A percentile compares a stretch with the other conserved stretches of the same genome.
phyloP scores from a whole-genome alignment of 2,888 invertebrate species.

The Apodemia duryi region DNA sequence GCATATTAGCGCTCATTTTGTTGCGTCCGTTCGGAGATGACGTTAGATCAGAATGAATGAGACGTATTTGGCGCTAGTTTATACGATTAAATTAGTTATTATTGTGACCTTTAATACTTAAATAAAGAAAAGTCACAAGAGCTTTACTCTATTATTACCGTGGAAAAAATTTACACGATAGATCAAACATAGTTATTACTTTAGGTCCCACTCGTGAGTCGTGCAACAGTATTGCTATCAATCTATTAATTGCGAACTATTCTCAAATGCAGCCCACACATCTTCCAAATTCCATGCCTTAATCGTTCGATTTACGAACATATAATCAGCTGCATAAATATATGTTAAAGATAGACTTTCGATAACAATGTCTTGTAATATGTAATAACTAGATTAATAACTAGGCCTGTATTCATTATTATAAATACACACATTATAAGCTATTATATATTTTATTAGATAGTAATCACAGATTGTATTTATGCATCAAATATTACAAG shows the following conservation, averaged over 20 bases:
- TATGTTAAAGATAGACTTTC: background rate
- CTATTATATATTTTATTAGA: no score
- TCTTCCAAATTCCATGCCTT: conserved; percentile 18
- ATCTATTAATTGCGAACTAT: conserved; percentile 24
- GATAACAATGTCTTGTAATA: background rate
- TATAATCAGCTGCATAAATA: conserved; percentile 14
- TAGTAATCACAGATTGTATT: no score
- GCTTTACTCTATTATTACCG: no score
- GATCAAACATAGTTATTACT: background rate
- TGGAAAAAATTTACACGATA: background rate
- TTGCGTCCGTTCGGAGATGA: no score
- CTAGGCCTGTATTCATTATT: background rate
- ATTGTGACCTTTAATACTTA: no score
- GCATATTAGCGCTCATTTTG: no score
- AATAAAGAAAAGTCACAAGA: no score
- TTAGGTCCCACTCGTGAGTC: conserved; percentile 8
- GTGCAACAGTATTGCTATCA: conserved; percentile 17
- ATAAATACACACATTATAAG: no score
- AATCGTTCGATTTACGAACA: conserved; percentile 12
- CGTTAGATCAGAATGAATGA: no score
- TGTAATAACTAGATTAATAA: background rate
- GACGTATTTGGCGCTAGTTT: no score
- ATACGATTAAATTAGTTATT: no score
- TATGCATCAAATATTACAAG: no score
- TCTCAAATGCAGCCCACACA: conserved; percentile 20